A percentile compares a stretch with the other conserved stretches of the same genome.
Conservation (phyloP, 53 echinoderm and acorn worm species). For the Echinarachnius parma region DNA sequence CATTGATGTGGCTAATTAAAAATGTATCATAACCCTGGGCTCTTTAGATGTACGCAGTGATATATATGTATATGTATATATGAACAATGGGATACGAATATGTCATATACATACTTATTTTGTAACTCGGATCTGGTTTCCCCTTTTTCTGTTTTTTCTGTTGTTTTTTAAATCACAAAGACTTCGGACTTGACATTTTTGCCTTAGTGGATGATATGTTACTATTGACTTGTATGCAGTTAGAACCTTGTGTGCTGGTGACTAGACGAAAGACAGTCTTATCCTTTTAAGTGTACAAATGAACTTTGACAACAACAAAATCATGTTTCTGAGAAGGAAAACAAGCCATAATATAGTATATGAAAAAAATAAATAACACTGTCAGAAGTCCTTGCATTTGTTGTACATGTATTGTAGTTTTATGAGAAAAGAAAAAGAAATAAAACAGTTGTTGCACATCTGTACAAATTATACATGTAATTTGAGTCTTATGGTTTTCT, state of each 20-base stretch:
- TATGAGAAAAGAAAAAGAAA: conserved; percentile 50
- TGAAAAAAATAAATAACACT: conserved; percentile 34
- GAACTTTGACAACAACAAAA: conserved; percentile 16
- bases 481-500: background rate
- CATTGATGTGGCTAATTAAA: too few species aligned
- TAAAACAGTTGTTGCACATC: conserved; percentile 47
- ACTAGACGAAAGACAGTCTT: conserved; percentile 27
- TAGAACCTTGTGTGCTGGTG: conserved; percentile 49
- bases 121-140: too few species aligned
- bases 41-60: too few species aligned
- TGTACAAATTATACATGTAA: conserved; percentile 29
- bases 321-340: conserved; percentile 19
- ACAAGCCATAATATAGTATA: conserved; percentile 21
- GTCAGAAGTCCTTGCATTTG: conserved; percentile 50
- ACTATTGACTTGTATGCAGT: conserved; percentile 41
- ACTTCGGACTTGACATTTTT: conserved; percentile 43
- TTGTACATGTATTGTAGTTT: conserved; percentile 55
- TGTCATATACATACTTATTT: too few species aligned
- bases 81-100: too few species aligned
- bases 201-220: conserved; percentile 47
- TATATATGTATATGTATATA: too few species aligned
- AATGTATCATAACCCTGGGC: too few species aligned
- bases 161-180: conserved; percentile 34
- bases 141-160: too few species aligned
- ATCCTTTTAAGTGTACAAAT: conserved; percentile 26